Percentiles rank a stretch among this genome's conserved stretches.
phyloP scores from a whole-genome alignment of 1,140 invertebrate genomes.

The Ectropis grisescens region DNA sequence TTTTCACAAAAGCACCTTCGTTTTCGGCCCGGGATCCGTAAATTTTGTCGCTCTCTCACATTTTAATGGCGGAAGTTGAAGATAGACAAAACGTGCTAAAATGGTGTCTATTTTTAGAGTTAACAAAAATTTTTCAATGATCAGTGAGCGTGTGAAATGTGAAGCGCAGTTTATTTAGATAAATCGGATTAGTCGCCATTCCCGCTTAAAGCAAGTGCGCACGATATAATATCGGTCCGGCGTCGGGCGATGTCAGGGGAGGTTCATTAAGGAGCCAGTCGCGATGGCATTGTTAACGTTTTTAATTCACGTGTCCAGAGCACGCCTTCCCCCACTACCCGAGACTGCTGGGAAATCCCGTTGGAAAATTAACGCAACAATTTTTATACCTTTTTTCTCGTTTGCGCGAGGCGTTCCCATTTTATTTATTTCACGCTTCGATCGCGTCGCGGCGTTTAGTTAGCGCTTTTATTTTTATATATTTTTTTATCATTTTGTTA shows the following conservation, averaged over 20 bases:
- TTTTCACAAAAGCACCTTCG: too few species aligned
- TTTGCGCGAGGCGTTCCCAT: constrained; percentile 50
- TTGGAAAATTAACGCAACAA: constrained; percentile 63
- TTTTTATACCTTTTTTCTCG: constrained; percentile 51
- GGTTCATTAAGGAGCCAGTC: constrained; percentile 56
- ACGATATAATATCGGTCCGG: background rate
- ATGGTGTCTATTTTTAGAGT: too few species aligned
- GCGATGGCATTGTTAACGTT: constrained; percentile 61
- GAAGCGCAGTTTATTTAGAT: too few species aligned
- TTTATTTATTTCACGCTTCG: constrained; percentile 63
- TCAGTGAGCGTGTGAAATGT: background rate
- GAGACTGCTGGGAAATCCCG: constrained; percentile 61
- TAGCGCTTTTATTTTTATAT: constrained; percentile 33
- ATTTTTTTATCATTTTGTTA: constrained; percentile 9
- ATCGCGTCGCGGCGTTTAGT: constrained; percentile 51
- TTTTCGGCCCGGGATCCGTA: too few species aligned
- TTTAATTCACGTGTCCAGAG: constrained; percentile 66
- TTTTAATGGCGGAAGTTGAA: too few species aligned
- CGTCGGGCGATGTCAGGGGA: constrained; percentile 4
- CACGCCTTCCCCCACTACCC: constrained; percentile 40
- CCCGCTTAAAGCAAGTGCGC: too few species aligned
- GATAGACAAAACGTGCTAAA: too few species aligned
- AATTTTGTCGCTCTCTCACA: too few species aligned
- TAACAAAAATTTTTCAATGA: background rate
- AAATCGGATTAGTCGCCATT: too few species aligned